Conservation (phyloP, 2,113 vertebrate genomes). For the Trichomycterus rosablanca region DNA sequence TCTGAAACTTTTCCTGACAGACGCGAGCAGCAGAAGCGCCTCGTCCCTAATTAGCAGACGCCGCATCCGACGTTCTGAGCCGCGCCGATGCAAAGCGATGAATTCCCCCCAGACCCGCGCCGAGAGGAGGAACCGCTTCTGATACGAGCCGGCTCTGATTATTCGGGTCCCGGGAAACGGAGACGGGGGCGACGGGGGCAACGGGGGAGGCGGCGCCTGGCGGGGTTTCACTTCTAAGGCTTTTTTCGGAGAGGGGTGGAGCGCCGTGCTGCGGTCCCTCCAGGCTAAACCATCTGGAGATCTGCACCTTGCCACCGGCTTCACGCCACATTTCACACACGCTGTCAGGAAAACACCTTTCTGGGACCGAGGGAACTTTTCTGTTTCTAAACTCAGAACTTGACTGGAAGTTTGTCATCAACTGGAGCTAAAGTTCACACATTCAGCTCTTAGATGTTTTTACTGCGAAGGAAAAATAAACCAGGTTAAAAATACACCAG, state of each 20-base stretch:
- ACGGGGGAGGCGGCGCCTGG: constrained; percentile 23
- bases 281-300: constrained; percentile 60
- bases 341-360: too few relatives aligned
- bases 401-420: too few relatives aligned
- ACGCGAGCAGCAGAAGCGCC: not conserved
- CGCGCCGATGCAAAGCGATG: not conserved
- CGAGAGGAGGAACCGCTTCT: not conserved
- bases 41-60: not conserved
- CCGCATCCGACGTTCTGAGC: not conserved
- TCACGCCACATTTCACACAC: constrained; percentile 8
- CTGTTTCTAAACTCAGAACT: too few relatives aligned
- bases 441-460: too few relatives aligned
- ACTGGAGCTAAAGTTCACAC: too few relatives aligned
- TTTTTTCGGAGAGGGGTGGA: constrained; percentile 38
- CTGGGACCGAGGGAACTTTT: too few relatives aligned
- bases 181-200: not conserved
- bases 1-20: not conserved
- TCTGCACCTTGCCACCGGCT: constrained; percentile 29
- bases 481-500: too few relatives aligned
- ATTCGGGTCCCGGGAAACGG: constrained; percentile 1
- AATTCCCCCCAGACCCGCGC: not conserved
- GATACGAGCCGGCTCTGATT: constrained; percentile 34
- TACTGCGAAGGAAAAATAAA: too few relatives aligned
- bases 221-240: constrained; percentile 37
- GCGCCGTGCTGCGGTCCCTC: constrained; percentile 38